Base-by-base conservation (phyloP, 1,140 invertebrate genomes). In the Bombus ignitus region DNA sequence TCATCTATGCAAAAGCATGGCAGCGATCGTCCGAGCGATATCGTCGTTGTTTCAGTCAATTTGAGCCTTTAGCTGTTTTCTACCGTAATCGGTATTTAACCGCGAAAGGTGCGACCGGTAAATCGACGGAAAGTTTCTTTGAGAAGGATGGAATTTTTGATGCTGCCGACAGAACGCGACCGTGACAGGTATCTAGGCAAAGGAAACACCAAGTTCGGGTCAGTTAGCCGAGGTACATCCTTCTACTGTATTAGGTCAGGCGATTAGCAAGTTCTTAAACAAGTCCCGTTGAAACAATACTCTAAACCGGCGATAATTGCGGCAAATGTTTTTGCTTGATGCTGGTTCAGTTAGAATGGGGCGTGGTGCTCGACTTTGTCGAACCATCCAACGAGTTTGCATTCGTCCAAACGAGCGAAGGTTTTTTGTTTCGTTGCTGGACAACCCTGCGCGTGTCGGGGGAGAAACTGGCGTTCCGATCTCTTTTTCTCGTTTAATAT, bases 241-340 rank as follows among this genome's bases (percentile, higher is more conserved):
- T 81, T 65, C 28, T 53, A 65, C 35, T 22, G 44, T 79, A 88
- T 91, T 90, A 89, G 90, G 89, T 39, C 65, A 83, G 78, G 35
- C 68, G 72, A 89, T 93, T 92, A 91, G 86, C 89, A 73, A 47
- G 47, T 86, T 68, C 71, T 74, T 73, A 73, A 74, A 39, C 68
- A 66, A 83, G 87, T 92, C 83, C 90, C 90, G 92, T 93, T 93
- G 81, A 88, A 86, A 91, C 72, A 85, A 91, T 92, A 92, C 87
- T 92, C 83, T 90, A 92, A 92, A 87, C 47, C 66, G 32, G 75
- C 72, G 86, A 87, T 91, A 92, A 88, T 90, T 89, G 37, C 62
- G 65, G 32, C 65, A n/a, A n/a, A 53, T 68, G 37, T 71, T 79
- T 78, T 32, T 81, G 28, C 44, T 42, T n/a, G 44, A 37, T 65